Evolutionary conservation across 2,113 vertebrate genomes (phyloP), one percentile per base, ranked within the genome.

Genomic region (Tragelaphus imberbis): DNA sequence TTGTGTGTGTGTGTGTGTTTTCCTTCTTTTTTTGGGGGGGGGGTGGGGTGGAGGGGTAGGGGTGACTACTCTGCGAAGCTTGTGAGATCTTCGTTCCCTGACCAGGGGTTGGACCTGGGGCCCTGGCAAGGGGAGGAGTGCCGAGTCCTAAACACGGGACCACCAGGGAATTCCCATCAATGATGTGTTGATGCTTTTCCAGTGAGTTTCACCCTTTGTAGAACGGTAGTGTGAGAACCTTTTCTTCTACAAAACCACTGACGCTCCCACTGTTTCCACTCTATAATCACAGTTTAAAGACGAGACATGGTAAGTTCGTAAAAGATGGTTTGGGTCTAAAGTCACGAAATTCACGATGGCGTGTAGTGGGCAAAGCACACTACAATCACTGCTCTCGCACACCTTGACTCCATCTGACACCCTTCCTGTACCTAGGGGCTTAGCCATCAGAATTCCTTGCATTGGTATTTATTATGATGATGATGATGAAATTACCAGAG

Each of bases 201-300:
- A 2, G 0, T 53, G 65, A 90, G 92, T 49, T 49, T 92, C 23
- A 15, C 58, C 97, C 89, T 92, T 80, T 71, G 59, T 28, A 9
- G 80, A 56, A 92, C 92, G 97, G 96, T 89, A 98, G 58, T 80
- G 90, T 91, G 94, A 97, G 97, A 97, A 95, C 63, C 12, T 30
- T 86, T 97, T 94, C 87, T 95, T 98, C 94, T 97, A 81, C 49
- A 65, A 92, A 88, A 93, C 61, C 59, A 2, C 0, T 8, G 92
- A 49, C 80, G 95, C 61, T 93, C 85, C 71, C 25, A 89, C 2
- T 1, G 79, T 82, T 82, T 96, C 10, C 5, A 21, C 92, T 91
- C 88, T 89, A 40, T 55, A 25, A 85, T 94, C 84, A 89, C 3
- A 90, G 17, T 5, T 23, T 15, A 4, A 33, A 4, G 89, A 87